Conservation (phyloP, 2,888 invertebrate genomes). For the Crioceris asparagi region DNA sequence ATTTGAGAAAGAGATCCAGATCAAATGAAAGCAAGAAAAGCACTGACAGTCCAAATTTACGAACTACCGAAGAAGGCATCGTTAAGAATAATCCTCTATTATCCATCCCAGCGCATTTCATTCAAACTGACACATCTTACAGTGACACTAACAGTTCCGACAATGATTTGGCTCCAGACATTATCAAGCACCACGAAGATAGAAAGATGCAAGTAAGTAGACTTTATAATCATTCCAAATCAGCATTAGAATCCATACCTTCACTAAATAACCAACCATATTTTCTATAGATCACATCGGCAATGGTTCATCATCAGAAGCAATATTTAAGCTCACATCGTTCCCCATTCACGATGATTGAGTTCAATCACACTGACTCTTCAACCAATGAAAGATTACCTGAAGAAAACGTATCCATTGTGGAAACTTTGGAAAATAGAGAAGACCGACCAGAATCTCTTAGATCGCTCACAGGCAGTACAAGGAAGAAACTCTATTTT, state of each 20-base stretch:
- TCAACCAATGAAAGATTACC: slow-evolving; percentile 61
- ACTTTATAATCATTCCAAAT: neutral
- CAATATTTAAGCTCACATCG: slow-evolving; percentile 9
- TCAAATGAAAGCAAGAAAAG: slow-evolving; percentile 25
- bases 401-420: slow-evolving; percentile 75
- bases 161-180: slow-evolving; percentile 44
- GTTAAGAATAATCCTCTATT: slow-evolving; percentile 69
- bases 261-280: too few relatives aligned
- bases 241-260: too few relatives aligned
- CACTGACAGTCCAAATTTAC: slow-evolving; percentile 16
- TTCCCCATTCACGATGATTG: slow-evolving; percentile 19
- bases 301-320: slow-evolving; percentile 55
- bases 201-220: slow-evolving; percentile 32
- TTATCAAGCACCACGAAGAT: slow-evolving; percentile 32
- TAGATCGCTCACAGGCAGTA: slow-evolving; percentile 55
- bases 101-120: slow-evolving; percentile 51
- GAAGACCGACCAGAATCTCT: slow-evolving; percentile 56
- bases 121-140: slow-evolving; percentile 28
- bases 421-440: slow-evolving; percentile 61
- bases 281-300: slow-evolving; percentile 53
- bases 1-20: slow-evolving; percentile 55
- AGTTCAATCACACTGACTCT: slow-evolving; percentile 41
- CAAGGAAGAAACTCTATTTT: slow-evolving; percentile 72
- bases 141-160: slow-evolving; percentile 56
- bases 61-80: slow-evolving; percentile 48